Evolutionary conservation across 2,113 vertebrate genomes (phyloP).

Genomic region (Albula goreensis): DNA sequence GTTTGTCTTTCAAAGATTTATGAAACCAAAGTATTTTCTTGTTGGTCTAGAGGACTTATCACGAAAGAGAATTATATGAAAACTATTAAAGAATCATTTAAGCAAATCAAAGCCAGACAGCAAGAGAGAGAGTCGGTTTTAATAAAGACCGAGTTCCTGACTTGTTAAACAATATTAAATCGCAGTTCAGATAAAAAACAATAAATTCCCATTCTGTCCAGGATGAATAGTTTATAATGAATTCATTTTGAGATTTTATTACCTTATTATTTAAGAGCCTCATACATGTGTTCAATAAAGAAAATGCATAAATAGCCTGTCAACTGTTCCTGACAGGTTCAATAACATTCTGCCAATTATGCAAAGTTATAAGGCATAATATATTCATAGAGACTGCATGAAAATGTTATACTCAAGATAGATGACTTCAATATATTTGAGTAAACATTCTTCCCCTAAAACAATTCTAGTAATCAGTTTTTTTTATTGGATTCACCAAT

Average conservation of each 20-base stretch:
- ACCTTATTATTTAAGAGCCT: background rate
- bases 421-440: background rate
- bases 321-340: background rate
- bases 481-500: background rate
- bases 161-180: constrained; percentile 46
- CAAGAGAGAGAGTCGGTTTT: constrained; percentile 34
- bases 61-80: background rate
- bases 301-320: constrained; percentile 18
- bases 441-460: background rate
- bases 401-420: background rate
- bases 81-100: constrained; percentile 39
- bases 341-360: background rate
- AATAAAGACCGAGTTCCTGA: constrained; percentile 35
- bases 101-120: constrained; percentile 44
- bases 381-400: background rate
- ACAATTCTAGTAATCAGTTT: background rate
- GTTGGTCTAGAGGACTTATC: constrained; percentile 10
- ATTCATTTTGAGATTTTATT: constrained; percentile 7
- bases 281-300: constrained; percentile 3
- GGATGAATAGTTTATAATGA: constrained; percentile 8
- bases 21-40: constrained; percentile 21
- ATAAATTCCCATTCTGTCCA: constrained; percentile 34
- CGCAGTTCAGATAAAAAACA: constrained; percentile 41
- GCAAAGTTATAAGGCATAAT: background rate
- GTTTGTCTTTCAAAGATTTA: background rate